Conservation (phyloP, 2,113 vertebrate species). For the Cheirogaleus medius region DNA sequence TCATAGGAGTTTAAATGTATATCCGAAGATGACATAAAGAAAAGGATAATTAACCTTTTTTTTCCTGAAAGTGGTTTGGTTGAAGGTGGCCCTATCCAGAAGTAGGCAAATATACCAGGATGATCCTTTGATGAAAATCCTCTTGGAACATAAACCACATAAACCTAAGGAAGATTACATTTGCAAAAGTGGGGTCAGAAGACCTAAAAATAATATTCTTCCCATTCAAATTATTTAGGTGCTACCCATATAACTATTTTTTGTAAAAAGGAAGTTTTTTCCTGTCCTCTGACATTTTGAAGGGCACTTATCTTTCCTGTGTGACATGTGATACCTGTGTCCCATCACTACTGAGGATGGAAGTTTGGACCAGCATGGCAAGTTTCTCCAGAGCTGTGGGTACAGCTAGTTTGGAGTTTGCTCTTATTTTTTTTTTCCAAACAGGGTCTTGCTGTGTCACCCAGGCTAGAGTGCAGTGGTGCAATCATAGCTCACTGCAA, state of each 20-base stretch:
- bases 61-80: neutral
- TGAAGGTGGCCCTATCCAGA: neutral
- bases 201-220: neutral
- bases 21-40: neutral
- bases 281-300: neutral
- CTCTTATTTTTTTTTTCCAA: too few species aligned
- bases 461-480: too few species aligned
- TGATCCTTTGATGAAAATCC: neutral
- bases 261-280: neutral
- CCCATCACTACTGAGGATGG: neutral
- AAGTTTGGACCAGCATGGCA: accelerated
- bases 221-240: neutral
- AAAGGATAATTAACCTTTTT: neutral
- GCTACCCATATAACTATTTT: neutral
- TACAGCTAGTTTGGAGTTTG: neutral
- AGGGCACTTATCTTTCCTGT: neutral
- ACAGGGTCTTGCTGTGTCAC: too few species aligned
- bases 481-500: too few species aligned
- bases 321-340: neutral
- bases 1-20: neutral
- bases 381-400: neutral
- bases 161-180: neutral
- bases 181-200: neutral
- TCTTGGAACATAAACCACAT: too few species aligned
- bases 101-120: neutral